Evolutionary conservation across 2,888 invertebrate genomes (phyloP).

Genomic region (Seladonia tumulorum): DNA sequence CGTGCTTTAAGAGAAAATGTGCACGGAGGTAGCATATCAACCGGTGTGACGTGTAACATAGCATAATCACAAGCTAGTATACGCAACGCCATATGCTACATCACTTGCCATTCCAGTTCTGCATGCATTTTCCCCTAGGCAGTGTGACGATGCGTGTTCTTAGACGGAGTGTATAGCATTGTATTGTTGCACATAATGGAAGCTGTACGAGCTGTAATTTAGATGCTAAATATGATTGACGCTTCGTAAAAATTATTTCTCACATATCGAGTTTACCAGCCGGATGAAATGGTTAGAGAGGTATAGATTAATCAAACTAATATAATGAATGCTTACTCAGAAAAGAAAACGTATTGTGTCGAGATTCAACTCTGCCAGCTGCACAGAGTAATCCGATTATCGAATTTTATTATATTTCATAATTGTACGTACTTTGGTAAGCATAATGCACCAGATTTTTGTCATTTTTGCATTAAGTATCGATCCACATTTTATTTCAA

Average conservation of each 20-base stretch:
- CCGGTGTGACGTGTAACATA: neutral
- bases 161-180: neutral
- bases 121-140: neutral
- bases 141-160: conserved; percentile 3
- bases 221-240: conserved; percentile 2
- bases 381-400: neutral
- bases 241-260: neutral
- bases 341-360: neutral
- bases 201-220: neutral
- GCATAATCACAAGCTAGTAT: conserved; percentile 8
- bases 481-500: neutral
- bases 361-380: neutral
- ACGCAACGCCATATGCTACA: neutral
- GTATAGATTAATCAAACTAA: neutral
- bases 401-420: too few relatives aligned
- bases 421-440: neutral
- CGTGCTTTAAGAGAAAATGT: neutral
- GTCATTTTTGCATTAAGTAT: too few relatives aligned
- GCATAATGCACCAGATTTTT: neutral
- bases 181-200: neutral
- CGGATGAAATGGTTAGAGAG: neutral
- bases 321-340: neutral
- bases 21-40: neutral
- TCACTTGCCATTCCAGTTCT: conserved; percentile 5
- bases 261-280: neutral